Conservation (phyloP, 1,140 invertebrate species). For the Sminthurides bifidus region DNA sequence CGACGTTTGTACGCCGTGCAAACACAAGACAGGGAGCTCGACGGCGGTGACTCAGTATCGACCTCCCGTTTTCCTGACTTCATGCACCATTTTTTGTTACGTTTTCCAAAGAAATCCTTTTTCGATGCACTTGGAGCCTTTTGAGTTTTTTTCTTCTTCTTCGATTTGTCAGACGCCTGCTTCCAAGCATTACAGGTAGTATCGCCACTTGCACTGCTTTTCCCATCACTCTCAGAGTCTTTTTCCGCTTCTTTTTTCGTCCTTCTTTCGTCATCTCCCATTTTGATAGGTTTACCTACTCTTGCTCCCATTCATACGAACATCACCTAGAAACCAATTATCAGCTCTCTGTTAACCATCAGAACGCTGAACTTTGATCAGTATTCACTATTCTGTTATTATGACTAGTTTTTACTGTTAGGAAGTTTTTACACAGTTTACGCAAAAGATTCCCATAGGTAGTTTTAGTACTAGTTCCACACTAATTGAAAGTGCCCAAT, state of each 20-base stretch:
- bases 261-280: slow-evolving; percentile 16
- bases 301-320: slow-evolving; percentile 27
- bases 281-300: slow-evolving; percentile 20
- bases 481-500: no score
- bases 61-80: slow-evolving; percentile 13
- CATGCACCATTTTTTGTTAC: slow-evolving; percentile 30
- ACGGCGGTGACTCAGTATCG: slow-evolving; percentile 16
- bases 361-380: no score
- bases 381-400: no score
- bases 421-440: no score
- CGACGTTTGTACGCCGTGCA: slow-evolving; percentile 26
- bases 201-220: slow-evolving; percentile 20
- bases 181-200: slow-evolving; percentile 18
- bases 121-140: slow-evolving; percentile 8
- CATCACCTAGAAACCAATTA: no score
- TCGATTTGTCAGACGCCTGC: slow-evolving; percentile 19
- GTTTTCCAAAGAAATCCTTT: slow-evolving; percentile 26
- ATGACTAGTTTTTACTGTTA: no score
- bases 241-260: slow-evolving; percentile 3
- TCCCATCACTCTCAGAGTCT: slow-evolving; percentile 1
- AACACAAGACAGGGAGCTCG: slow-evolving; percentile 19
- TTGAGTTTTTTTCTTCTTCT: slow-evolving; percentile 20
- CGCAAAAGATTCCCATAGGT: no score
- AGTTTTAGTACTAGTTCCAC: no score
- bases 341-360: no score